Evolutionary conservation across 2,888 invertebrate genomes (phyloP), one percentile per base, ranked within the genome.

Genomic region (Spatulosminthurus flaviceps): DNA sequence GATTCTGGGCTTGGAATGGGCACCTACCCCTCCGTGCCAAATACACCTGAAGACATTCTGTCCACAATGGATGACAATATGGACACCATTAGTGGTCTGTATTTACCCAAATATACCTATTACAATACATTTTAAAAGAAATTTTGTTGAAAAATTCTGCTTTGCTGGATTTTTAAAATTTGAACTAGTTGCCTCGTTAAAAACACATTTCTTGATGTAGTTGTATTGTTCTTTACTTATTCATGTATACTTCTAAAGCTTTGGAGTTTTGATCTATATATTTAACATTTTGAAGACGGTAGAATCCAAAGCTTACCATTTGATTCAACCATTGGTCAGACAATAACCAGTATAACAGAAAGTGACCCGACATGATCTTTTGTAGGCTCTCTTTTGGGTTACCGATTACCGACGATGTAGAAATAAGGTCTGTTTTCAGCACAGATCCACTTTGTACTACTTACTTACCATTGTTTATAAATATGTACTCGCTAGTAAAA

Each of bases 21-120:
- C 80, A 92, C 91, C 87, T 92, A 92, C 84, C 96, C 95, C 89
- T 95, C 95, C 82, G 92, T 96, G 90, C 94, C 95, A 70, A 94
- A 95, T 88, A 96, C 96, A 78, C 95, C 96, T 5, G 95, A 96
- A 88, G 96, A 96, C 89, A 96, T 96, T 89, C 91, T 96, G 85
- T 91, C 93, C 80, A 93, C 93, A 87, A 94, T 95, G 90, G 96
- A 96, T 87, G 96, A 96, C 87, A 93, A 93, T 86, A 95, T 95
- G 94, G 95, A 84, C 80, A 84, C 84, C 61, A 83, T 83, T 41
- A 83, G 84, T 80, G 84, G 84, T 84, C 79, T 70, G 83, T 81
- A 73, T 26, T 64, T 28, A 75, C 66, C 41, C 2, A 75, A 24
- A 60, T 61, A 66, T 75, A 22, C 34, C 9, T 75, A 75, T 61